phyloP scores from a whole-genome alignment of 2,888 invertebrate species.

The Hydroisotoma schaefferi region DNA sequence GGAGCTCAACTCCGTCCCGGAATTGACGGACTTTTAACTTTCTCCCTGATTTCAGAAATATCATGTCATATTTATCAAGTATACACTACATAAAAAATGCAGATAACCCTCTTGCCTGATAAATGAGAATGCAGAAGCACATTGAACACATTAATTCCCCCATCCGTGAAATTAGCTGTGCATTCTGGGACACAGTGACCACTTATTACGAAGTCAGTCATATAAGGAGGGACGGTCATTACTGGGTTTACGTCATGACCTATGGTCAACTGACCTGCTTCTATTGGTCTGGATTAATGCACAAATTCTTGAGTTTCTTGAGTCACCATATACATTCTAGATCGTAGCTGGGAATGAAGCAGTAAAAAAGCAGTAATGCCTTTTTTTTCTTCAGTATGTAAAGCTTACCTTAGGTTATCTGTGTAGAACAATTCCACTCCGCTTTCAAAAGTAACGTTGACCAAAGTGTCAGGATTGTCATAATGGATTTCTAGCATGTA shows the following conservation, averaged over 20 bases:
- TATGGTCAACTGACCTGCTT: slow-evolving; percentile 74
- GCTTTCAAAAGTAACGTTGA: slow-evolving; percentile 58
- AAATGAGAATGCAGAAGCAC: slow-evolving; percentile 75
- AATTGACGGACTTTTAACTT: slow-evolving; percentile 34
- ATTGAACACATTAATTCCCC: slow-evolving; percentile 76
- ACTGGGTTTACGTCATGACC: slow-evolving; percentile 74
- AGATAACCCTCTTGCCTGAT: slow-evolving; percentile 52
- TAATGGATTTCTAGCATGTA: slow-evolving; percentile 83
- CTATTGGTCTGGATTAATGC: slow-evolving; percentile 56
- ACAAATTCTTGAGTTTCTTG: too few relatives aligned
- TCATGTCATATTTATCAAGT: neutral
- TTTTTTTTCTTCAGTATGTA: too few relatives aligned
- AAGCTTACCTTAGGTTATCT: slow-evolving; percentile 59
- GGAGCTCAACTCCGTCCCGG: slow-evolving; percentile 23
- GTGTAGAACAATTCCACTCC: slow-evolving; percentile 77
- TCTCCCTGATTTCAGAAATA: slow-evolving; percentile 1
- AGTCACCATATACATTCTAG: too few relatives aligned
- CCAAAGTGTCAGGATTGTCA: slow-evolving; percentile 61
- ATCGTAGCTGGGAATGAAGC: too few relatives aligned
- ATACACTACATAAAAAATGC: neutral
- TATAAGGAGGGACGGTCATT: slow-evolving; percentile 77
- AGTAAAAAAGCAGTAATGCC: too few relatives aligned
- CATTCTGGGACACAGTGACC: slow-evolving; percentile 74
- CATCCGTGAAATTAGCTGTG: slow-evolving; percentile 56
- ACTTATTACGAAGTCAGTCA: slow-evolving; percentile 70